Conservation (phyloP, 2,113 vertebrate genomes). For the Myotis brandtii region DNA sequence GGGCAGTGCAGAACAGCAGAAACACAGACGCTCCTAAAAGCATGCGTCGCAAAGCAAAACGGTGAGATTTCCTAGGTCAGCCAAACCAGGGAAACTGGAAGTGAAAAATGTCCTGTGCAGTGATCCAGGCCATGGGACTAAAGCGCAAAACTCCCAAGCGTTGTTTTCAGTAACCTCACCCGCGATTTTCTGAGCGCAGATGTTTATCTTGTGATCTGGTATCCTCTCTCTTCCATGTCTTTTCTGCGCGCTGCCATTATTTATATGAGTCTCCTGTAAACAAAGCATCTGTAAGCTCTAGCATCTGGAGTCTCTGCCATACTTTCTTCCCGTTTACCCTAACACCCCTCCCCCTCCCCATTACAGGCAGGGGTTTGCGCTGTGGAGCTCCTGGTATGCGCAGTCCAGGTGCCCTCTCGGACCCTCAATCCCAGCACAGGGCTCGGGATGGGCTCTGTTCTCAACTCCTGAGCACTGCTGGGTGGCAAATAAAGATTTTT, state of each 20-base stretch:
- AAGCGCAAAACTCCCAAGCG: not conserved
- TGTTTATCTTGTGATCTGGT: not conserved
- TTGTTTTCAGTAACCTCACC: not conserved
- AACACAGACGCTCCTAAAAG: constrained; percentile 58
- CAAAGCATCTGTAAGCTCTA: constrained; percentile 4
- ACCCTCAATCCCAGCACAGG: not conserved
- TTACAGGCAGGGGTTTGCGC: not conserved
- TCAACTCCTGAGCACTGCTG: not conserved
- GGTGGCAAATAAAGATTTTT: not conserved
- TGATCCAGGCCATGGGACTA: constrained; percentile 20
- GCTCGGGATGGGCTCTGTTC: constrained; percentile 23
- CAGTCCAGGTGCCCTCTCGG: not conserved
- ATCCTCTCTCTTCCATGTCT: not conserved
- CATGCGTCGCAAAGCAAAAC: constrained; percentile 1
- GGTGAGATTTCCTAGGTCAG: constrained; percentile 1
- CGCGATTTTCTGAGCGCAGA: not conserved
- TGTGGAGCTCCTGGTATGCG: not conserved
- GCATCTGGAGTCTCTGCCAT: not conserved
- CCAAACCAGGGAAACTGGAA: not conserved
- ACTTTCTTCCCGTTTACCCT: not conserved
- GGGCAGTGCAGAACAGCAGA: constrained; percentile 16
- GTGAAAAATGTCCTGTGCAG: constrained; percentile 15
- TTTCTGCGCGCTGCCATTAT: not conserved
- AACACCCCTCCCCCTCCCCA: fast-evolving
- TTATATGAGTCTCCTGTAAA: constrained; percentile 34